Conservation (phyloP, 1,140 invertebrate genomes). For the Condylostylus longicornis region DNA sequence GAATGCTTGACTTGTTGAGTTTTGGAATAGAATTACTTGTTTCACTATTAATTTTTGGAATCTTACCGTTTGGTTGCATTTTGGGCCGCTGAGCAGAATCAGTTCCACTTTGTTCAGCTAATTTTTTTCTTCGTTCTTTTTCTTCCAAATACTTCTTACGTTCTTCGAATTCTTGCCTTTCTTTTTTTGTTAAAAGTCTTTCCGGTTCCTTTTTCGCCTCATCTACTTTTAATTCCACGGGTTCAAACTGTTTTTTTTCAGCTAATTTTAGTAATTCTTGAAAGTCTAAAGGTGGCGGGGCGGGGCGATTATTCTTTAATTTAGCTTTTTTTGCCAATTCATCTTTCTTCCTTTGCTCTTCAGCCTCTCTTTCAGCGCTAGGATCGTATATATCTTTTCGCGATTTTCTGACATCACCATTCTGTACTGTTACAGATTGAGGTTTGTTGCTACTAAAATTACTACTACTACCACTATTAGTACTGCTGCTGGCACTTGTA, state of each 20-base stretch:
- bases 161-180: slow-evolving; percentile 55
- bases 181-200: slow-evolving; percentile 61
- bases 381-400: slow-evolving; percentile 23
- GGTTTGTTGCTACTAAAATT: slow-evolving; percentile 10
- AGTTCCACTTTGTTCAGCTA: slow-evolving; percentile 11
- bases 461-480: not conserved
- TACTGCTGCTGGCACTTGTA: slow-evolving; percentile 2
- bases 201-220: slow-evolving; percentile 51
- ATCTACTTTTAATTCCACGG: slow-evolving; percentile 45
- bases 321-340: slow-evolving; percentile 43
- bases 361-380: slow-evolving; percentile 31
- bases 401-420: slow-evolving; percentile 8
- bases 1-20: no score
- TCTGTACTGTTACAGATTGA: not conserved
- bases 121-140: slow-evolving; percentile 12
- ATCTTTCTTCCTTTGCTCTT: slow-evolving; percentile 35
- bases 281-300: slow-evolving; percentile 60
- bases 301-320: slow-evolving; percentile 16
- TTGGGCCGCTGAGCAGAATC: slow-evolving; percentile 19
- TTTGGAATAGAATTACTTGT: no score
- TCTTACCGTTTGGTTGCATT: slow-evolving; percentile 14
- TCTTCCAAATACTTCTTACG: slow-evolving; percentile 32
- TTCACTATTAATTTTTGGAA: slow-evolving; percentile 1
- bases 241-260: slow-evolving; percentile 67
- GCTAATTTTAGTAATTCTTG: slow-evolving; percentile 59